Evolutionary conservation across 2,888 invertebrate genomes (phyloP).

Genomic region (Homarus gammarus): DNA sequence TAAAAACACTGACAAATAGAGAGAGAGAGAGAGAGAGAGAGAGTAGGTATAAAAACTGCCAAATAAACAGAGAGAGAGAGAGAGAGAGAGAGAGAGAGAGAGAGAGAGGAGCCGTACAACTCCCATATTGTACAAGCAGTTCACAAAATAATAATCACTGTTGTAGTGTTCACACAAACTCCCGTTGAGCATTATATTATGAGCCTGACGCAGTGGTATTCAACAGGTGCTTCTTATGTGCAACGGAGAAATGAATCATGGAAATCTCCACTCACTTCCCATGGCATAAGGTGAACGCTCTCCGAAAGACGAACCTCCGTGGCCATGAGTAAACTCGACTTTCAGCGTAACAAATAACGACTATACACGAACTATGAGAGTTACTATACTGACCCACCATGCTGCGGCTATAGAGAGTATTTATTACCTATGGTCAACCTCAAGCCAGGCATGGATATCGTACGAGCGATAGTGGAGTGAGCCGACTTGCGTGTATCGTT

Average conservation of each 20-base stretch:
- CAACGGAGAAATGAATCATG: not conserved
- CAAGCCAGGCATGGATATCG: not conserved
- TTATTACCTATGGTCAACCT: not conserved
- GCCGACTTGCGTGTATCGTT: conserved; percentile 54
- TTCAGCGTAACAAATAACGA: not conserved
- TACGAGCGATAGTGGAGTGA: conserved; percentile 7
- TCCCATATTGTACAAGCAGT: not conserved
- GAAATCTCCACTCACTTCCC: not conserved
- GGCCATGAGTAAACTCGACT: no score
- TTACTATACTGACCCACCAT: not conserved
- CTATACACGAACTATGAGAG: not conserved
- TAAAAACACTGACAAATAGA: no score
- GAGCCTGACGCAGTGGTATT: not conserved
- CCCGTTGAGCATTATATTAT: not conserved
- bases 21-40: no score
- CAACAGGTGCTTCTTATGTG: conserved; percentile 18
- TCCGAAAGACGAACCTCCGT: not conserved
- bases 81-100: no score
- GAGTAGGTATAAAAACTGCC: no score
- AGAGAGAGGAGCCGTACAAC: no score
- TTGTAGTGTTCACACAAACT: not conserved
- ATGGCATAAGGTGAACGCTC: not conserved
- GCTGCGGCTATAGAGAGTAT: not conserved
- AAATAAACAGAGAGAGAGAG: no score
- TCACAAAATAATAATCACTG: not conserved